A percentile compares a stretch with the other conserved stretches of the same genome.
phyloP scores from a whole-genome alignment of 2,888 invertebrate genomes.

The Platycnemis pennipes region DNA sequence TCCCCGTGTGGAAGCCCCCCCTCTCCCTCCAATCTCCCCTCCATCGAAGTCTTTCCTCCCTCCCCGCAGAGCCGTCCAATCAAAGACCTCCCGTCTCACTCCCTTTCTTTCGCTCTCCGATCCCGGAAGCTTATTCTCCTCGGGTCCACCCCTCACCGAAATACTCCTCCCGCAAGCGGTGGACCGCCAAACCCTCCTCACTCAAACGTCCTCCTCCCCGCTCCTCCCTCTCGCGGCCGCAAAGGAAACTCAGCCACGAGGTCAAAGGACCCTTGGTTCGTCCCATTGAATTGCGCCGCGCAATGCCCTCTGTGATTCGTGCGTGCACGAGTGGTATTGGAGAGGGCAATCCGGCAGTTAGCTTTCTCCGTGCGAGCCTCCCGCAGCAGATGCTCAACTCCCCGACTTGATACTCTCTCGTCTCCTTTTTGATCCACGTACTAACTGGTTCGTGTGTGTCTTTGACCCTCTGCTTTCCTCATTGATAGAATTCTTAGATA shows the following conservation, averaged over 20 bases:
- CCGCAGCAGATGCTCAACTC: too few species aligned
- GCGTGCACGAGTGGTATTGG: too few species aligned
- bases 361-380: too few species aligned
- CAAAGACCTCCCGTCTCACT: conserved; percentile 21
- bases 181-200: neutral
- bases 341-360: too few species aligned
- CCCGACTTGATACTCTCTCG: too few species aligned
- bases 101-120: neutral
- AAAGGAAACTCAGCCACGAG: neutral
- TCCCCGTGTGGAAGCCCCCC: neutral
- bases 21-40: conserved; percentile 13
- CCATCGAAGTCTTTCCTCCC: neutral
- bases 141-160: neutral
- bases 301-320: too few species aligned
- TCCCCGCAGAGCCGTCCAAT: conserved; percentile 15
- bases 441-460: too few species aligned
- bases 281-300: neutral
- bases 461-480: too few species aligned
- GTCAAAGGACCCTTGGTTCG: neutral
- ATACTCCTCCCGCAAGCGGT: neutral
- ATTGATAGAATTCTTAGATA: too few species aligned
- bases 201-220: neutral
- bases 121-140: conserved; percentile 29
- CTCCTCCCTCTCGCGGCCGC: neutral
- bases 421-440: too few species aligned